phyloP scores from a whole-genome alignment of 2,113 vertebrate genomes.

The Elgaria multicarinata region DNA sequence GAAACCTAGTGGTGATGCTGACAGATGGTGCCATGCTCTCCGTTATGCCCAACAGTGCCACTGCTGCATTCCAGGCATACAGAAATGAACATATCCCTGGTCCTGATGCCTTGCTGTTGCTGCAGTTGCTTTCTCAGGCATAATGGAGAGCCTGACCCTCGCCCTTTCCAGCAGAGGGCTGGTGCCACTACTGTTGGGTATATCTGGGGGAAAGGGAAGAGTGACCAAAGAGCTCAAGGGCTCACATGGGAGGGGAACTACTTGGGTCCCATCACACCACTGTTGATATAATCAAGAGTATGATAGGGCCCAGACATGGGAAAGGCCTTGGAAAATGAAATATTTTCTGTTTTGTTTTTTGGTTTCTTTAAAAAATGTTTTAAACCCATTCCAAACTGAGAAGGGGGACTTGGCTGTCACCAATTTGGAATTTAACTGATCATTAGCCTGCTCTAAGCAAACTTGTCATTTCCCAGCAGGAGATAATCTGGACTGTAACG shows the following conservation, averaged over 20 bases:
- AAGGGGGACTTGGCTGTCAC: not conserved
- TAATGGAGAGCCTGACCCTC: not conserved
- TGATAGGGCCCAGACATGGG: not conserved
- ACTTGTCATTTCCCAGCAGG: conserved; percentile 3
- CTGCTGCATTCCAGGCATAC: not conserved
- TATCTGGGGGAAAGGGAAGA: not conserved
- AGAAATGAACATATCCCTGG: not conserved
- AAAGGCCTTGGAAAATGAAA: not conserved
- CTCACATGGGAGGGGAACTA: not conserved
- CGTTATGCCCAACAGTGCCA: not conserved
- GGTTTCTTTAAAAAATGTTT: not conserved
- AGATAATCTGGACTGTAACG: not conserved
- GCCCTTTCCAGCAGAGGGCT: not conserved
- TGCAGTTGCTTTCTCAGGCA: not conserved
- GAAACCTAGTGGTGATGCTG: not conserved
- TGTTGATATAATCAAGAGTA: not conserved
- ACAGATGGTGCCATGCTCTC: not conserved
- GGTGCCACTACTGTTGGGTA: not conserved
- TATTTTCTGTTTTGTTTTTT: not conserved
- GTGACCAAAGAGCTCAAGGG: too few relatives aligned
- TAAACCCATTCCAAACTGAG: not conserved
- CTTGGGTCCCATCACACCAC: not conserved
- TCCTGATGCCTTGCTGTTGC: not conserved
- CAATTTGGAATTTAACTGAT: not conserved
- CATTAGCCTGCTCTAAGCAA: conserved; percentile 9